A percentile compares a stretch with the other conserved stretches of the same genome.
phyloP scores from a whole-genome alignment of 2,888 invertebrate genomes.

The Agonopterix arenella region DNA sequence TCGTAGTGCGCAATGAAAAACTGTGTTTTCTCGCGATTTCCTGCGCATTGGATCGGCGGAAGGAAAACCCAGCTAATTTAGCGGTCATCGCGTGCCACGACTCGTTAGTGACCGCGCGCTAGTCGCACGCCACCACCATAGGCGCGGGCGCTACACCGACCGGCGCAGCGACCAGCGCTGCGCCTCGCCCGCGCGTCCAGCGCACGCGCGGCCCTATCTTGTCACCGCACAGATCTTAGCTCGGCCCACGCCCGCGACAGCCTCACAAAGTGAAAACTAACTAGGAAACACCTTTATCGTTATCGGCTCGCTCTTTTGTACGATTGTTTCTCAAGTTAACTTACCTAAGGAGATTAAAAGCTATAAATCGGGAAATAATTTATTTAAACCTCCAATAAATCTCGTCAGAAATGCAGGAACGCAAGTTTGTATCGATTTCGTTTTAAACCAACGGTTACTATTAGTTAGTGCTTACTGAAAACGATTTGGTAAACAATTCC shows the following conservation, averaged over 20 bases:
- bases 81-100: slow-evolving; percentile 56
- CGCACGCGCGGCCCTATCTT: slow-evolving; percentile 14
- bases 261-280: slow-evolving; percentile 33
- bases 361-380: slow-evolving; percentile 54
- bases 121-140: slow-evolving; percentile 5
- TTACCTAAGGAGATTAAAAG: slow-evolving; percentile 58
- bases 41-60: slow-evolving; percentile 60
- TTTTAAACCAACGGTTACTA: slow-evolving; percentile 44
- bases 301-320: slow-evolving; percentile 54
- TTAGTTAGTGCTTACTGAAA: slow-evolving; percentile 69
- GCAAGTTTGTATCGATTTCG: slow-evolving; percentile 41
- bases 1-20: slow-evolving; percentile 62
- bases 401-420: slow-evolving; percentile 44
- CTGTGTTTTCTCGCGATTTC: slow-evolving; percentile 69
- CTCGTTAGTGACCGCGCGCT: slow-evolving; percentile 50
- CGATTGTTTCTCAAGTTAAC: slow-evolving; percentile 20
- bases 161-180: slow-evolving; percentile 1
- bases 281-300: slow-evolving; percentile 46
- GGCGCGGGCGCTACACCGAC: slow-evolving; percentile 10
- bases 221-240: slow-evolving; percentile 18
- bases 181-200: slow-evolving; percentile 6
- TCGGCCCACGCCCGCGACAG: slow-evolving; percentile 24
- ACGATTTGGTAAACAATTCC: slow-evolving; percentile 71
- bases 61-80: slow-evolving; percentile 70
- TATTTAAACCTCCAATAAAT: slow-evolving; percentile 55